Conservation (phyloP, 1,140 invertebrate species). For the Polyergus mexicanus region DNA sequence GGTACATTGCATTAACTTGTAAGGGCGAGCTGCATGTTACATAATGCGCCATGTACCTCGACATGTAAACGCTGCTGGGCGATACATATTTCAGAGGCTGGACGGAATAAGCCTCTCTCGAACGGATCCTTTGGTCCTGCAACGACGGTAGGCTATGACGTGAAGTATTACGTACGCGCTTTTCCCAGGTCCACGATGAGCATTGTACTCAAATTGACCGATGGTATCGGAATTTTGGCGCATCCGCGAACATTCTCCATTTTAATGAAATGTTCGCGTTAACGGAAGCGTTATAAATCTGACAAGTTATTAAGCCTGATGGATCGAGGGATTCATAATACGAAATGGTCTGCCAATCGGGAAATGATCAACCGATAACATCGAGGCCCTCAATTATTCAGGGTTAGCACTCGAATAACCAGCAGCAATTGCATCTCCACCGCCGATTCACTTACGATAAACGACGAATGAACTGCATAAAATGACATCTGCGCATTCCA, state of each 20-base stretch:
- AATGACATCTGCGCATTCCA: constrained; percentile 28
- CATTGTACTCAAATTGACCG: constrained; percentile 16
- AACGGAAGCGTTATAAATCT: constrained; percentile 18
- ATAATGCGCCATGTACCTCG: constrained; percentile 30
- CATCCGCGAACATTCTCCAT: constrained; percentile 2
- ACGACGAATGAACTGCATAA: constrained; percentile 24
- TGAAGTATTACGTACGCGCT: constrained; percentile 42
- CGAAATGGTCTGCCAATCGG: not conserved
- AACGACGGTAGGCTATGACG: not conserved
- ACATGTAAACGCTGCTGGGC: constrained; percentile 25
- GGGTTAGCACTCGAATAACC: constrained; percentile 14
- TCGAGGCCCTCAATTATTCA: constrained; percentile 38
- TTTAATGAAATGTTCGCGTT: constrained; percentile 6
- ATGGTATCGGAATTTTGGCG: constrained; percentile 24
- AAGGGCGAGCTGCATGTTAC: constrained; percentile 36
- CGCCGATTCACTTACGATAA: not conserved
- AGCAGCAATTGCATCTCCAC: not conserved
- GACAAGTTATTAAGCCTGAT: not conserved
- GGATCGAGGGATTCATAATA: constrained; percentile 22
- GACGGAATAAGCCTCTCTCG: constrained; percentile 56
- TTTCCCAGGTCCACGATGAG: not conserved
- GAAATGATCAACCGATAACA: constrained; percentile 9
- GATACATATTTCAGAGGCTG: constrained; percentile 64
- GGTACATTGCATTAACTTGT: constrained; percentile 48
- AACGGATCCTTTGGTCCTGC: constrained; percentile 48